Conservation (phyloP, 1,140 invertebrate genomes). For the Bombus pascuorum region DNA sequence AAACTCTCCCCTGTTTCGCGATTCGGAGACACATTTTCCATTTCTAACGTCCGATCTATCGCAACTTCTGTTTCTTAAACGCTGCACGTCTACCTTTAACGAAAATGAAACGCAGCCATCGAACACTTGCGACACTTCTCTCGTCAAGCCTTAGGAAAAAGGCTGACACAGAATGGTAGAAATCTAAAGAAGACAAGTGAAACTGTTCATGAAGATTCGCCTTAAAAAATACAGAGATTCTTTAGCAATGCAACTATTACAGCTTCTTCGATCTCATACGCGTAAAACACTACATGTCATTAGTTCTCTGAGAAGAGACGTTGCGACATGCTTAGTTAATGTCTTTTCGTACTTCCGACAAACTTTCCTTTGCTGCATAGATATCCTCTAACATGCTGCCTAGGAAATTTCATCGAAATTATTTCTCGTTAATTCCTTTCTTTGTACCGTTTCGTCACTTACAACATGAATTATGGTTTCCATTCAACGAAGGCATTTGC, state of each 20-base stretch:
- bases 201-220: neutral
- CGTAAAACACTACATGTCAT: too few species aligned
- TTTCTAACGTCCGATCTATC: conserved; percentile 54
- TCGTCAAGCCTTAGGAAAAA: neutral
- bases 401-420: neutral
- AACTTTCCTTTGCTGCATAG: neutral
- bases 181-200: neutral
- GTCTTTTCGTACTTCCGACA: neutral
- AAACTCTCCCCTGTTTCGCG: conserved; percentile 72
- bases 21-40: conserved; percentile 51
- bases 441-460: too few species aligned
- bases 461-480: too few species aligned
- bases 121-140: neutral
- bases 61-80: conserved; percentile 23
- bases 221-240: too few species aligned
- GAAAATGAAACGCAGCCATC: conserved; percentile 1
- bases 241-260: too few species aligned
- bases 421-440: neutral
- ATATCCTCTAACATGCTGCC: neutral
- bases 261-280: too few species aligned
- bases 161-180: neutral
- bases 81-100: neutral
- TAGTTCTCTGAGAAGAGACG: neutral
- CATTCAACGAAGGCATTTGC: too few species aligned
- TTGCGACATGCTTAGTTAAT: neutral